Evolutionary conservation across 2,797 vertebrate genomes (phyloP).

Genomic region (Apodemus agrarius): DNA sequence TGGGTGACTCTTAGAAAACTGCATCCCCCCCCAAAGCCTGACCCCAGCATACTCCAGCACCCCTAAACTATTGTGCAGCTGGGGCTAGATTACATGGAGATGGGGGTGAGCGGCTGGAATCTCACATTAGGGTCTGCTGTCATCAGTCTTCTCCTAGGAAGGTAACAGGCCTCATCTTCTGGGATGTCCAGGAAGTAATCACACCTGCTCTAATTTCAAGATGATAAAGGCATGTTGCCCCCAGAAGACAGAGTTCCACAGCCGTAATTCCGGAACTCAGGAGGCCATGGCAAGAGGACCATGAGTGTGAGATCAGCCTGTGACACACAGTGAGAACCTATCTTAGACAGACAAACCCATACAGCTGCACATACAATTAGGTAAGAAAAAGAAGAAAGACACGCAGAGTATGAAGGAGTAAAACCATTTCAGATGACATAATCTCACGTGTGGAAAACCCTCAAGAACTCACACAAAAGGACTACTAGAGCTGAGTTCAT

Average conservation of each 20-base stretch:
- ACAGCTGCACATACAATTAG: background rate
- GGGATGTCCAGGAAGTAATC: background rate
- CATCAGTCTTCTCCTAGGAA: background rate
- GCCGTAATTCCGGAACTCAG: background rate
- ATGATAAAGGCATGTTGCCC: background rate
- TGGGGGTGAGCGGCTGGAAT: no score
- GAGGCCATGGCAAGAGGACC: no score
- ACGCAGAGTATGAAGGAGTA: background rate
- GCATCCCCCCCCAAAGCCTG: background rate
- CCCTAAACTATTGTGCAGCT: background rate
- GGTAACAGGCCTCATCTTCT: background rate
- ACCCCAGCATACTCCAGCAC: background rate
- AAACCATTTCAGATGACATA: slow-evolving; percentile 17
- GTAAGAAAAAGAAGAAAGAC: slow-evolving; percentile 7
- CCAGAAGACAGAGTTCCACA: background rate
- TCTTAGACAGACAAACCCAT: background rate
- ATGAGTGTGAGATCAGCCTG: background rate
- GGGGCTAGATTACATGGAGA: rapidly evolving
- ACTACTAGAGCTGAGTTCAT: background rate
- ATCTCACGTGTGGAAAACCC: background rate
- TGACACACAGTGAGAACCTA: background rate
- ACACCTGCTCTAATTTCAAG: background rate
- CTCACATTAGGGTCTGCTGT: background rate
- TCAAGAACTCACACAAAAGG: slow-evolving; percentile 5
- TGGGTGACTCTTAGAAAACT: background rate